phyloP scores from a whole-genome alignment of 2,797 vertebrate genomes.

The Myotis findleyi region DNA sequence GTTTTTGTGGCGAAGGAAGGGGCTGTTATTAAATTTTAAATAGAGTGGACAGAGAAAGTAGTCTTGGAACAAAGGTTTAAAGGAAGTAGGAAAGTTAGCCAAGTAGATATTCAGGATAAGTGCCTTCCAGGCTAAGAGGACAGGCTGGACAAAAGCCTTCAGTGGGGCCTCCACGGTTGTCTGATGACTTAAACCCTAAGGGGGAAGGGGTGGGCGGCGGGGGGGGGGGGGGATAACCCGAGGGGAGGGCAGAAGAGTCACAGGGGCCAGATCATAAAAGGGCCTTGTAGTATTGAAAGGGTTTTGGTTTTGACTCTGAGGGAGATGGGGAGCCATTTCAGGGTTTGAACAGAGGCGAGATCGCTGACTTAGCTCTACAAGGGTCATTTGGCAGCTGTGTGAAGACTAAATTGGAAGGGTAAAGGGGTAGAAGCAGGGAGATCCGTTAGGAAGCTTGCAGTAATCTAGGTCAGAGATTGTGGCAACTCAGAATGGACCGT shows the following conservation, averaged over 20 bases:
- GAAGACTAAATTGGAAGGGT: neutral
- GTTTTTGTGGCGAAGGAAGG: too few species aligned
- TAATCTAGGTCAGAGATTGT: neutral
- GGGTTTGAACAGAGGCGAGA: neutral
- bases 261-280: neutral
- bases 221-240: neutral
- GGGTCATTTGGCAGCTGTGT: slow-evolving; percentile 18
- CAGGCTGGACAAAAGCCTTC: neutral
- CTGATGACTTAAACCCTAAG: neutral
- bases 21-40: neutral
- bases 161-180: neutral
- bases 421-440: neutral
- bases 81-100: neutral
- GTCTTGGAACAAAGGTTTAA: slow-evolving; percentile 1
- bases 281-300: neutral
- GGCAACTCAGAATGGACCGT: neutral
- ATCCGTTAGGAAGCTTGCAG: neutral
- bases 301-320: neutral
- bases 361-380: neutral
- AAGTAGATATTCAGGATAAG: neutral
- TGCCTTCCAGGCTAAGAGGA: neutral
- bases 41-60: neutral
- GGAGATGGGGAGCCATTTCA: neutral
- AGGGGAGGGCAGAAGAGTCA: neutral
- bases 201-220: neutral